A percentile compares a stretch with the other conserved stretches of the same genome.
Conservation (phyloP, 2,888 invertebrate genomes). For the Barypeithes pellucidus region DNA sequence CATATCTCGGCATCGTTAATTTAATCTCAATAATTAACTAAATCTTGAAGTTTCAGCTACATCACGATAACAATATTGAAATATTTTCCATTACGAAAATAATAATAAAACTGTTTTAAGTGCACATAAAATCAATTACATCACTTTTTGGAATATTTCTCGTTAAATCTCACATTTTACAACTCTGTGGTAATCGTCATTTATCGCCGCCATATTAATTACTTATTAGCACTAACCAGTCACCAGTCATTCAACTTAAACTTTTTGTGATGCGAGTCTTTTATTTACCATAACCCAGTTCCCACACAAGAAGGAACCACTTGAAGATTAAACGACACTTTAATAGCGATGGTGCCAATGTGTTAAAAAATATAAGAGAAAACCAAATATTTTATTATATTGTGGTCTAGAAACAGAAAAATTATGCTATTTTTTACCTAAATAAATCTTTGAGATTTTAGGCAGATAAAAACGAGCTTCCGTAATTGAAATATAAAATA, state of each 20-base stretch:
- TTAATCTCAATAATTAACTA: too few species aligned
- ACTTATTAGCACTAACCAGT: constrained; percentile 23
- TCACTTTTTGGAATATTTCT: not conserved
- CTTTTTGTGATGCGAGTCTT: constrained; percentile 19
- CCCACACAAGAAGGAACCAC: constrained; percentile 39
- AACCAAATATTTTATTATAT: not conserved
- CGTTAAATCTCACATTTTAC: constrained; percentile 3
- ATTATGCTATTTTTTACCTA: too few species aligned
- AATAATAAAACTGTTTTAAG: too few species aligned
- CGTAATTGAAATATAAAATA: too few species aligned
- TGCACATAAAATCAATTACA: not conserved
- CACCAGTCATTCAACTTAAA: constrained; percentile 40
- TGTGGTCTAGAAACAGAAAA: not conserved
- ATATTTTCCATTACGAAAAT: too few species aligned
- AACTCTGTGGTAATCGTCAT: not conserved
- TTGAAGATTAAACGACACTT: constrained; percentile 25
- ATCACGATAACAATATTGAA: too few species aligned
- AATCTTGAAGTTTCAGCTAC: too few species aligned
- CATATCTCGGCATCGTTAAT: too few species aligned
- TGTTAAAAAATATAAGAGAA: constrained; percentile 6
- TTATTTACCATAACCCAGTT: constrained; percentile 45
- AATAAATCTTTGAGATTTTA: too few species aligned
- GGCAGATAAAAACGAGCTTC: too few species aligned
- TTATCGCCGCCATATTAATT: constrained; percentile 39
- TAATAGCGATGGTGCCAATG: constrained; percentile 29